Evolutionary conservation across 2,888 invertebrate species (phyloP), one percentile per base, ranked within the genome.

Genomic region (Ochlodes sylvanus): DNA sequence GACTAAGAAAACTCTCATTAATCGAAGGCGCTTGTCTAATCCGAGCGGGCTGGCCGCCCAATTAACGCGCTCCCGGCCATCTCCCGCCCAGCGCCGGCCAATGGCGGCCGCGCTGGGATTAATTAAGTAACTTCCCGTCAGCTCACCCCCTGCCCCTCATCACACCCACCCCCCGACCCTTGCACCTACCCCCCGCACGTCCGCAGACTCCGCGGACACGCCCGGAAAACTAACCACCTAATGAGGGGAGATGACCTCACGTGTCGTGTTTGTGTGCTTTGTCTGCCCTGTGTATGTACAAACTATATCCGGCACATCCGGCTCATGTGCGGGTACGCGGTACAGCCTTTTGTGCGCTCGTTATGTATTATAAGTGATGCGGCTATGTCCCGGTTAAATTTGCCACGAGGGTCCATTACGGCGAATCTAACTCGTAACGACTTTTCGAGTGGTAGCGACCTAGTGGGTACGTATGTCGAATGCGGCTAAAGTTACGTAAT

Each of bases 191-290:
- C n/a, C 83, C 80, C 80, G 77, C 84, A 72, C 75, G 72, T 72
- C 78, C 84, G 80, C 84, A 90, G 91, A 90, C 89, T 89, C 92
- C 91, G 92, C 90, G 92, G 92, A 91, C 92, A 92, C 91, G 92
- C 93, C 91, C 92, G 93, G 92, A 91, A 92, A 93, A 93, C 92
- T 92, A 93, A 92, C 92, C 92, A 90, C 91, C 91, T 93, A 93
- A 93, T 92, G 92, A 93, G 92, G 92, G 92, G 92, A 92, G 92
- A 93, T 93, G 92, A 93, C 92, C 92, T 91, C 90, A 87, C 89
- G 88, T 88, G 87, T 84, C 63, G 63, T 63, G 63, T 64, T 64
- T 64, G 63, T 64, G 63, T 64, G 63, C 86, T 88, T 91, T 91
- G 92, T 92, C 78, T 79, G 77, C 78, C 76, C 72, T 71, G 77